These are phyloP conservation scores for Eulithis prunata DNA, from an alignment of 2,888 invertebrate genomes.

Conservation along the genomic window DNA sequence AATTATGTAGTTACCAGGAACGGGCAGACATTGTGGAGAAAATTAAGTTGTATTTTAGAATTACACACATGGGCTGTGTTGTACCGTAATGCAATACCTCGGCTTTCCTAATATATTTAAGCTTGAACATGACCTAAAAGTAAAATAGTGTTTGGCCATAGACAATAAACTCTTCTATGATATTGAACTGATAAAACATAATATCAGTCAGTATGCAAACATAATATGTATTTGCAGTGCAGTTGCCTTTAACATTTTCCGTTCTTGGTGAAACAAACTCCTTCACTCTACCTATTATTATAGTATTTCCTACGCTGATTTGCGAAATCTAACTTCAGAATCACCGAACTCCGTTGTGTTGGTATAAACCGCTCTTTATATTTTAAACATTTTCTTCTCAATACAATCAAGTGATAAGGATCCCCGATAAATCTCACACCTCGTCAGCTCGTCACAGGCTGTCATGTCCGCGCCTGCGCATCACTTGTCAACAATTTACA, in stretches of 20 bases:
- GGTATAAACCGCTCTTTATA: too few relatives aligned
- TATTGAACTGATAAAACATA: not conserved
- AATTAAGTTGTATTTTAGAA: slow-evolving; percentile 32
- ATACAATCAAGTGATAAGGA: slow-evolving; percentile 21
- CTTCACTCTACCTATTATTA: too few relatives aligned
- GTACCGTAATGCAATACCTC: slow-evolving; percentile 27
- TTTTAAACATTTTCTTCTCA: slow-evolving; percentile 1
- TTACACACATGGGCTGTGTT: slow-evolving; percentile 17
- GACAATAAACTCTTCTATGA: not conserved
- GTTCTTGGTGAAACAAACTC: too few relatives aligned
- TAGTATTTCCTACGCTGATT: too few relatives aligned
- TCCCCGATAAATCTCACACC: slow-evolving; percentile 35
- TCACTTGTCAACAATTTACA: slow-evolving; percentile 65
- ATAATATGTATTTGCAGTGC: too few relatives aligned
- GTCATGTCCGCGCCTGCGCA: slow-evolving; percentile 39
- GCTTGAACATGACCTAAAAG: slow-evolving; percentile 10
- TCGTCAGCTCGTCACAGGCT: slow-evolving; percentile 29
- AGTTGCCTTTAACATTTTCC: too few relatives aligned
- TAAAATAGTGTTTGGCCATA: not conserved
- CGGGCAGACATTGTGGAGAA: slow-evolving; percentile 24
- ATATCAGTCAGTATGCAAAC: too few relatives aligned
- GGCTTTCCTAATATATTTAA: slow-evolving; percentile 13
- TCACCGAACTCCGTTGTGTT: too few relatives aligned
- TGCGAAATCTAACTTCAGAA: too few relatives aligned
- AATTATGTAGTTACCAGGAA: slow-evolving; percentile 34